phyloP scores from a whole-genome alignment of 2,113 vertebrate genomes.

The Fregata magnificens region DNA sequence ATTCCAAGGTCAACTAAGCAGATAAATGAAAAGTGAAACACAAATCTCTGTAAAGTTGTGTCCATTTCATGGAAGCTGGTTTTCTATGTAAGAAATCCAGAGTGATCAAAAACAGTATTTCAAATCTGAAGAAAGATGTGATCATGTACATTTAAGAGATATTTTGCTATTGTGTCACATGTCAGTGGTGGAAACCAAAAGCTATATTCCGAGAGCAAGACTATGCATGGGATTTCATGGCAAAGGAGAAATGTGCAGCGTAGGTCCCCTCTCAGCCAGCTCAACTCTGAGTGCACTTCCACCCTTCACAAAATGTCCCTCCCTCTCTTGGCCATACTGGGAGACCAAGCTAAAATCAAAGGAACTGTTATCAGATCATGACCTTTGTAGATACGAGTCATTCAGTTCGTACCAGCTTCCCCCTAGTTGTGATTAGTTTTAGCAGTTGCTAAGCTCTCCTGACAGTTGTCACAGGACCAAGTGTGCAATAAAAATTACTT shows the following conservation, averaged over 20 bases:
- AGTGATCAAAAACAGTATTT: background rate
- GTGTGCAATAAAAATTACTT: background rate
- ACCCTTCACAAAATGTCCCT: background rate
- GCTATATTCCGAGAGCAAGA: background rate
- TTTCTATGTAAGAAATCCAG: background rate
- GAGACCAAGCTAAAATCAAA: background rate
- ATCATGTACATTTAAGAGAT: background rate
- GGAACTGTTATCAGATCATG: background rate
- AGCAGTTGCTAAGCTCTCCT: background rate
- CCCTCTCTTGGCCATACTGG: accelerated
- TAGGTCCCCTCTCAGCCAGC: background rate
- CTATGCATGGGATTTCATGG: background rate
- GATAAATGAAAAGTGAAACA: background rate
- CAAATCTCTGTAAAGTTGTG: background rate
- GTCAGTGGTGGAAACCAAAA: background rate
- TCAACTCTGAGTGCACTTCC: background rate
- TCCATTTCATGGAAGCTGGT: background rate
- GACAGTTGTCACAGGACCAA: background rate
- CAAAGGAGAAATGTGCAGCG: background rate
- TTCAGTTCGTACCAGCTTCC: background rate
- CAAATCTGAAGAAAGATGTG: background rate
- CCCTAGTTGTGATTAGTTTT: background rate
- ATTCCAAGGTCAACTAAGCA: background rate
- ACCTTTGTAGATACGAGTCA: background rate
- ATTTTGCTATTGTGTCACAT: background rate